Evolutionary conservation across 1,140 invertebrate genomes (phyloP), one percentile per base, ranked within the genome.

Genomic region (Sinella curviseta): DNA sequence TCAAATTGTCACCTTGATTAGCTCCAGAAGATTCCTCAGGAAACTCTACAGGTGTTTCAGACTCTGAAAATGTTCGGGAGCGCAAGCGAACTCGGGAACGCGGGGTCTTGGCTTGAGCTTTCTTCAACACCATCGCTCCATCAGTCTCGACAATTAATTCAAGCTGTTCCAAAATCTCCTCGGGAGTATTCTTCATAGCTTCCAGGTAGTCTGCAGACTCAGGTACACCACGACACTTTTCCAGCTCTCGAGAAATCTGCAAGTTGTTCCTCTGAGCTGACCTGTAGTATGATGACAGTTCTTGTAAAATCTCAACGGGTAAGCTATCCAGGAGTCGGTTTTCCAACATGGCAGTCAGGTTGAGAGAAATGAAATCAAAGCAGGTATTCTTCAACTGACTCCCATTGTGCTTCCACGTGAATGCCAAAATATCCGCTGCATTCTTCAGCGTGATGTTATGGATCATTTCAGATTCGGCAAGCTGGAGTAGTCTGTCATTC

Each of bases 351-450:
- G 89, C 88, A 14, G 90, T 84, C 20, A 94, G 84, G 86, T 94
- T 94, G 30, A 92, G 86, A 12, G 88, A 89, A 57, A 94, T 91
- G 85, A 91, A 94, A 84, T 93, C 89, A 88, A 93, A 91, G 85
- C 91, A 92, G 82, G 88, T 89, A 31, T 86, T 84, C 86, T 92
- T 91, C 0, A 94, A 86, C 83, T 92, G 91, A 1, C 85, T 80
- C 12, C 92, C 90, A 84, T 93, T 92, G 83, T 91, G 92, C 3
- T 90, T 88, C 79, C 88, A 87, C n/a, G 92, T 88, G 83, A 94
- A 90, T 84, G 92, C 90, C 67, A 93, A 86, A 12, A 94, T 85
- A 83, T 92, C 90, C 1, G 89, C 86, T 31, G 90, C 91, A 87
- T 93, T 94, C 86, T 91, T 92, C 48, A 94, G 83, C 4, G 90